Conservation (phyloP, 2,797 vertebrate species). For the Sus cebifrons region DNA sequence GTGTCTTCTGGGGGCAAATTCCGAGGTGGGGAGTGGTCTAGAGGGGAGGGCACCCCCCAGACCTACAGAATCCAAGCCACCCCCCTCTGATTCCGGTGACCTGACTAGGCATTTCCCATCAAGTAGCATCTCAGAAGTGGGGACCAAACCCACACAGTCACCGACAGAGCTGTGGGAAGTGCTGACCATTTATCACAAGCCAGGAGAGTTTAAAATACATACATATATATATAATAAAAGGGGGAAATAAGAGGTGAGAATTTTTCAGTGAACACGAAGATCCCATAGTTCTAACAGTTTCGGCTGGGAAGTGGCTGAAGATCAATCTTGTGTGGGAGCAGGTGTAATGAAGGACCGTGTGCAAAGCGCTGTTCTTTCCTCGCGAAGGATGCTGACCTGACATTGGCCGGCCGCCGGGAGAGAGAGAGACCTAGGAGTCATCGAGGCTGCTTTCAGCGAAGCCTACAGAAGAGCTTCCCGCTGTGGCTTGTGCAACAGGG, state of each 20-base stretch:
- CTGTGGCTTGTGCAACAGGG: background rate
- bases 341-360: background rate
- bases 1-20: background rate
- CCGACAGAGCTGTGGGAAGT: background rate
- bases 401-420: background rate
- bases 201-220: background rate
- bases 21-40: background rate
- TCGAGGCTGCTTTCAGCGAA: background rate
- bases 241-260: background rate
- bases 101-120: background rate
- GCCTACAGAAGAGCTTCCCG: background rate
- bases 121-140: background rate
- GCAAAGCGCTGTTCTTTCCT: background rate
- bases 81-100: background rate
- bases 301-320: constrained; percentile 56
- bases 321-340: background rate
- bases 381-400: background rate
- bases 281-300: constrained; percentile 48
- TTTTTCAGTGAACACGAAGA: constrained; percentile 62
- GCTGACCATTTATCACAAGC: constrained; percentile 3
- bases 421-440: background rate
- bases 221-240: background rate
- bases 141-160: background rate
- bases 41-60: background rate
- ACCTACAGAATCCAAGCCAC: background rate